Base-by-base conservation (phyloP, 2,888 invertebrate genomes). In the Temnothorax ravouxi region DNA sequence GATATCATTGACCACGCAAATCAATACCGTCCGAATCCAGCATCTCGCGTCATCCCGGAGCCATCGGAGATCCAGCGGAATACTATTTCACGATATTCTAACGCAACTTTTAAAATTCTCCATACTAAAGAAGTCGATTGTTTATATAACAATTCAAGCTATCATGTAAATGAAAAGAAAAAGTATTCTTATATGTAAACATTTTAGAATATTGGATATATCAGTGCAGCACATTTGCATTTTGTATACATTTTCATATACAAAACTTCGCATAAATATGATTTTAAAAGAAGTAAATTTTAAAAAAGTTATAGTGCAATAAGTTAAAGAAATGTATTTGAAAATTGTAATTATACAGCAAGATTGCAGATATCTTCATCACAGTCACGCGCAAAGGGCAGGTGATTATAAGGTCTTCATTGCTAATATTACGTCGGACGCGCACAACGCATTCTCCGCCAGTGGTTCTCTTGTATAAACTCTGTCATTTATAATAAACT, bases 351-450 rank as follows among this genome's bases (percentile, higher is more conserved):
- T n/a, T 56, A 76, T 52, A 25, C 56, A 62, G 44, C 72, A 79
- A 77, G 29, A 15, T 54, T 15, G 29, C 13, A 29, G 38, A 71
- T 80, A 80, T 80, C 79, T 80, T 72, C 75, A 56, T 84, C 18
- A 66, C 8, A 74, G 64, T 66, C 64, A 52, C 41, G 47, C 66
- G 50, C 41, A 61, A 72, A 64, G 64, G 66, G 47, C 64, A 66
- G 76, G 61, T 80, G 79, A 87, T 89, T 89, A 88, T 86, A 85
- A 88, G 72, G 87, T 88, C 84, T 83, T 82, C 83, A 84, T 88
- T 74, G 83, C 84, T 86, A 80, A 88, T 88, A 84, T 87, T 80
- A 84, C 77, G 71, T 81, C 41, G 72, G 81, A 81, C 81, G 86
- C 62, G 84, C 72, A 67, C 86, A 44, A 64, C 83, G 41, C 83